phyloP scores from a whole-genome alignment of 1,140 invertebrate genomes.

The Platorchestia sp. region DNA sequence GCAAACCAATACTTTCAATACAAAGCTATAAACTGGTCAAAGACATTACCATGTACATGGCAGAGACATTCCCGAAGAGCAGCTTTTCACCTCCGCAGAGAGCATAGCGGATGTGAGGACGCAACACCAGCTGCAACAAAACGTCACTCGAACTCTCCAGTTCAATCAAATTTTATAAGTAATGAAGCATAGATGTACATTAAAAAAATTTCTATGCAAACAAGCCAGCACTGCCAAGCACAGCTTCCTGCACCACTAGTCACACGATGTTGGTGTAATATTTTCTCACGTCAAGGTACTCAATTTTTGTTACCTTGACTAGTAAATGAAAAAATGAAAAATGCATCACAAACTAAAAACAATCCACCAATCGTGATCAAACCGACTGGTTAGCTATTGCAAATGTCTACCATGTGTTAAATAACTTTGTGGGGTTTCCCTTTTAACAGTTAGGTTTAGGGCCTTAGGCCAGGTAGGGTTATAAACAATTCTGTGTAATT shows the following conservation, averaged over 20 bases:
- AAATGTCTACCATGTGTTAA: too few relatives aligned
- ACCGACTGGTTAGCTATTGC: too few relatives aligned
- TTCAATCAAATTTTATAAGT: not conserved
- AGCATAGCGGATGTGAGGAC: slow-evolving; percentile 13
- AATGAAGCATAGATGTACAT: not conserved
- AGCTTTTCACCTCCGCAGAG: not conserved
- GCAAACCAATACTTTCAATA: too few relatives aligned
- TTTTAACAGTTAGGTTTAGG: too few relatives aligned
- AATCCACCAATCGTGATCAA: too few relatives aligned
- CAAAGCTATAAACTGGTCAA: not conserved
- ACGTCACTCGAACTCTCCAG: not conserved
- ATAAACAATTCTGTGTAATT: too few relatives aligned
- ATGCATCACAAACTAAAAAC: too few relatives aligned
- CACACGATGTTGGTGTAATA: not conserved
- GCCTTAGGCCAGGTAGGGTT: too few relatives aligned
- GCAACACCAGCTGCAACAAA: not conserved
- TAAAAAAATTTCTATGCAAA: not conserved
- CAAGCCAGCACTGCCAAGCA: not conserved
- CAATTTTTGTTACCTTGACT: too few relatives aligned
- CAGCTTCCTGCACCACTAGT: not conserved
- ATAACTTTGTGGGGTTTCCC: too few relatives aligned
- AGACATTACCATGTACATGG: slow-evolving; percentile 3
- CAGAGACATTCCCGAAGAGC: not conserved
- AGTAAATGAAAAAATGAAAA: too few relatives aligned
- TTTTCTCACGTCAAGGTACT: too few relatives aligned